phyloP scores from a whole-genome alignment of 2,888 invertebrate genomes.

The Andrena bucephala region DNA sequence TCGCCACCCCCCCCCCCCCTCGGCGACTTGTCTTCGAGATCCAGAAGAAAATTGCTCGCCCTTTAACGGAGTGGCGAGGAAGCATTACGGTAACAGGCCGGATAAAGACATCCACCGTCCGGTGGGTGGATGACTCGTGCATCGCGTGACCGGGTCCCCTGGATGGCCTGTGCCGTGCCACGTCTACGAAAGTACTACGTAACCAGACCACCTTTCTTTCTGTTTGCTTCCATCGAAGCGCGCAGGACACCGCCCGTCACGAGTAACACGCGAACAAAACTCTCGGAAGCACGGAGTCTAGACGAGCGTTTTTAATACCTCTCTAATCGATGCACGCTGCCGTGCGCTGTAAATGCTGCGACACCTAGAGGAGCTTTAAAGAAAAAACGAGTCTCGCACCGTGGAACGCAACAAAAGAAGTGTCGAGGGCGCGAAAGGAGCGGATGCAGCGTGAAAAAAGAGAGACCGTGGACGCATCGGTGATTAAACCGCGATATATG shows the following conservation, averaged over 20 bases:
- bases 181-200: constrained; percentile 24
- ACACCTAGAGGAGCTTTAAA: constrained; percentile 19
- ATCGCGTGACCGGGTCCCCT: constrained; percentile 62
- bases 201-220: constrained; percentile 36
- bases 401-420: constrained; percentile 22
- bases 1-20: constrained; percentile 3
- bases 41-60: constrained; percentile 60
- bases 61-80: constrained; percentile 47
- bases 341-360: not conserved
- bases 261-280: constrained; percentile 41
- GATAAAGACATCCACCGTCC: constrained; percentile 72
- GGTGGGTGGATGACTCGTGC: constrained; percentile 35
- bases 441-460: not conserved
- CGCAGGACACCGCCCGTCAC: constrained; percentile 27
- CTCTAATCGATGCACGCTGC: constrained; percentile 33
- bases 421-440: not conserved
- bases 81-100: constrained; percentile 64
- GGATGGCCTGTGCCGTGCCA: constrained; percentile 13
- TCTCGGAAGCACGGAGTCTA: not conserved
- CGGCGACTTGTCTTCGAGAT: constrained; percentile 27
- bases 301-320: constrained; percentile 31
- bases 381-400: not conserved
- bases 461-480: not conserved
- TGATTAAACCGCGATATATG: constrained; percentile 39
- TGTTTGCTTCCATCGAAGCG: constrained; percentile 3